These are phyloP conservation scores for Crotalus helleri DNA, from an alignment of 2,113 vertebrate species.

Conservation along the genomic window DNA sequence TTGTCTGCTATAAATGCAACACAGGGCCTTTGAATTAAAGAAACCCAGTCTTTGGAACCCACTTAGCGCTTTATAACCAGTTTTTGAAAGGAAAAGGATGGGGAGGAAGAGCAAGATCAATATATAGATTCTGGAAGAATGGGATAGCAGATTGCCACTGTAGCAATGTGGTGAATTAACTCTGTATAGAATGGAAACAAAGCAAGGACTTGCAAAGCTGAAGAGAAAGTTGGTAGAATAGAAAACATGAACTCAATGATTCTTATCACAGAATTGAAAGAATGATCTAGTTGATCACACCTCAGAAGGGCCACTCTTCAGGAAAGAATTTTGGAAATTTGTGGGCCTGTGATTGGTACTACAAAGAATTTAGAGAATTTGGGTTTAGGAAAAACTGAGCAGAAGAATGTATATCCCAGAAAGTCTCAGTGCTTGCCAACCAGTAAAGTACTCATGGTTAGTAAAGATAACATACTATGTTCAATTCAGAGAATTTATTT, in stretches of 20 bases:
- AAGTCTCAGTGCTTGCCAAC: too few species aligned
- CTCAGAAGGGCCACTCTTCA: background rate
- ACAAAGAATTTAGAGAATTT: background rate
- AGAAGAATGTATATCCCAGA: background rate
- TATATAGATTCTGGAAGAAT: background rate
- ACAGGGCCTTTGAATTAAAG: background rate
- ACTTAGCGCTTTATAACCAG: background rate
- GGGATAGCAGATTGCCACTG: background rate
- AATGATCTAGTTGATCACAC: background rate
- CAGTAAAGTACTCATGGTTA: too few species aligned
- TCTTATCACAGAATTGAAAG: background rate
- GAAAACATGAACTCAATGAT: background rate
- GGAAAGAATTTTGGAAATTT: background rate
- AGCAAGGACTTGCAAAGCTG: background rate
- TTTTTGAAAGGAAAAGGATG: background rate
- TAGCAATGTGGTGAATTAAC: background rate
- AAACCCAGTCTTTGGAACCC: background rate
- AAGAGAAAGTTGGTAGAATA: background rate
- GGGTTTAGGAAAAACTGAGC: background rate
- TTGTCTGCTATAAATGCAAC: background rate
- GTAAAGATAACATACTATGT: too few species aligned
- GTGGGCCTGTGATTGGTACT: background rate
- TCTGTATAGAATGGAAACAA: background rate
- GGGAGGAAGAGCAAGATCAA: background rate
- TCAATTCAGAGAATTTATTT: too few species aligned